phyloP scores from a whole-genome alignment of 1,140 invertebrate genomes.

The Himalopsyche phryganea region DNA sequence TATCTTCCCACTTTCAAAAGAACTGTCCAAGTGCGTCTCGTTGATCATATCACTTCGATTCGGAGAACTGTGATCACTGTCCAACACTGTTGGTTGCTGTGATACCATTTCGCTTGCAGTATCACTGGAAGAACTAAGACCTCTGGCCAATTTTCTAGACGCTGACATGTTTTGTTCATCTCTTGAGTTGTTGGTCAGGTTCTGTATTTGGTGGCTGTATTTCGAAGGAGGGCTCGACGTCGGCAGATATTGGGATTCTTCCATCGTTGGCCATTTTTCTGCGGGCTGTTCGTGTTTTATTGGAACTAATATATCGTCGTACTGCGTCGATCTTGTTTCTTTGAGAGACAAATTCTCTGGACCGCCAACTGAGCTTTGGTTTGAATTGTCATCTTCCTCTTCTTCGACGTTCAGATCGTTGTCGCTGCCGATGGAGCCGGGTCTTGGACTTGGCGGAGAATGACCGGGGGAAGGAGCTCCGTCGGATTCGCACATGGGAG shows the following conservation, averaged over 20 bases:
- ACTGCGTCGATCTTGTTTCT: constrained; percentile 41
- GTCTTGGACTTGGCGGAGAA: constrained; percentile 38
- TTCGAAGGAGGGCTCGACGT: constrained; percentile 25
- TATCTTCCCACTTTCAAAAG: constrained; percentile 32
- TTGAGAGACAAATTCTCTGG: constrained; percentile 52
- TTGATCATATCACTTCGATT: constrained; percentile 31
- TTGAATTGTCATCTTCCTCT: constrained; percentile 45
- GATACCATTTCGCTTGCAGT: constrained; percentile 21
- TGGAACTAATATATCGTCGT: constrained; percentile 20
- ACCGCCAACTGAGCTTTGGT: constrained; percentile 44
- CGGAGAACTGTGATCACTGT: constrained; percentile 30
- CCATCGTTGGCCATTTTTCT: constrained; percentile 43
- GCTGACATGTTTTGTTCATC: constrained; percentile 13
- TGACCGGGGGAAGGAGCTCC: constrained; percentile 38
- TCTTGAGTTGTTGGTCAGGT: constrained; percentile 14
- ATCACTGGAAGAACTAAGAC: constrained; percentile 25
- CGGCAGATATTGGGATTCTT: constrained; percentile 20
- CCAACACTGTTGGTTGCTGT: constrained; percentile 26
- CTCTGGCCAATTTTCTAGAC: constrained; percentile 21
- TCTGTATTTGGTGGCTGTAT: constrained; percentile 31
- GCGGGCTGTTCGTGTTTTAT: constrained; percentile 44
- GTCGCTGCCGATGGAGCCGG: constrained; percentile 42
- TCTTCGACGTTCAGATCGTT: constrained; percentile 52
- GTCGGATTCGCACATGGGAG: constrained; percentile 37
- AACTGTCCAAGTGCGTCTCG: constrained; percentile 30